A percentile compares a stretch with the other conserved stretches of the same genome.
These are phyloP conservation scores for Anas bernieri DNA, from an alignment of 2,797 vertebrate species.

Conservation along the genomic window DNA sequence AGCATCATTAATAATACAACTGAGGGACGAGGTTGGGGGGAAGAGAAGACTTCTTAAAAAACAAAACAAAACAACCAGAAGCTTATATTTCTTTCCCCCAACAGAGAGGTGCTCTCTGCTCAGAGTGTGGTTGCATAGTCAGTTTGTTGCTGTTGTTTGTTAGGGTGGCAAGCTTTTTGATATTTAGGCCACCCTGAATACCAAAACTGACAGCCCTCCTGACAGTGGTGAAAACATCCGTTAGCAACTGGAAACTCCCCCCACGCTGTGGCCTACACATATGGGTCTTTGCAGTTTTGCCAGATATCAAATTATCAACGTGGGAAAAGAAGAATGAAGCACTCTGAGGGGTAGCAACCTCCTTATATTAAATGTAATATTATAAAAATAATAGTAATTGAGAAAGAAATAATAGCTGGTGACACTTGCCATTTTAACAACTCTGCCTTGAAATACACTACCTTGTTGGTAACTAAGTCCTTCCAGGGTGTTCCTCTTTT, in stretches of 20 bases:
- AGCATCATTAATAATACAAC: constrained; percentile 45
- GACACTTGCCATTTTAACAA: neutral
- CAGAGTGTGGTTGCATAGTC: neutral
- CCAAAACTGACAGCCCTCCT: neutral
- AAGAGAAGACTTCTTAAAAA: no score
- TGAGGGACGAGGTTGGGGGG: neutral
- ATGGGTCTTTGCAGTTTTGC: neutral
- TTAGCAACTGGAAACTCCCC: neutral
- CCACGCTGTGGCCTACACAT: rapidly evolving
- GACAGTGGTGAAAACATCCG: neutral
- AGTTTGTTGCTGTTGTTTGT: neutral
- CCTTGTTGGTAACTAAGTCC: neutral
- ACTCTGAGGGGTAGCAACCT: neutral
- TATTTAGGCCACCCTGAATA: constrained; percentile 22
- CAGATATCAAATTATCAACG: neutral
- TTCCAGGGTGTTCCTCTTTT: neutral
- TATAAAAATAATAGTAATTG: neutral
- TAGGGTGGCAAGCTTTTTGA: neutral
- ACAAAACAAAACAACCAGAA: neutral
- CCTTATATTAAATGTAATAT: neutral
- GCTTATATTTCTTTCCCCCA: neutral
- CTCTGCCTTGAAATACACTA: neutral
- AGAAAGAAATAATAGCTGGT: neutral
- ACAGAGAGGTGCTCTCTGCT: constrained; percentile 7
- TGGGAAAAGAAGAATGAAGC: neutral